These are phyloP conservation scores for Anarrhichthys ocellatus DNA, from an alignment of 2,113 vertebrate genomes.

Conservation along the genomic window DNA sequence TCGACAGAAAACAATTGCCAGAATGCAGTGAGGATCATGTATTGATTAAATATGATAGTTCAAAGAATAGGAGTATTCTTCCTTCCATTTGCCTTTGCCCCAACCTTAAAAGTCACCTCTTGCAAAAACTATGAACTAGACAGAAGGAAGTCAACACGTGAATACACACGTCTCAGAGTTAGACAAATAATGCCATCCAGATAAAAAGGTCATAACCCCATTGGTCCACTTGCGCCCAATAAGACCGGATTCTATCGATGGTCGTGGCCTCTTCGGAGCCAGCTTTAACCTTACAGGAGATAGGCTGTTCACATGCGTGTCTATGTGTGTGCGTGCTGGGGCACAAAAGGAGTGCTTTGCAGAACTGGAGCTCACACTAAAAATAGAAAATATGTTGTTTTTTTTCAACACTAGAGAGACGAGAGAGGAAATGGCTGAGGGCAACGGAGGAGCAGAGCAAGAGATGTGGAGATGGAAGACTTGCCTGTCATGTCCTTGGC, in stretches of 20 bases:
- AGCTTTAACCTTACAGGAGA: conserved; percentile 66
- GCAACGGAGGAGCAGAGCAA: conserved; percentile 54
- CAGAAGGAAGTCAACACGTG: not conserved
- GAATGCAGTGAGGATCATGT: not conserved
- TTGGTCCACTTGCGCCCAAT: conserved; percentile 49
- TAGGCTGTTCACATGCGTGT: not conserved
- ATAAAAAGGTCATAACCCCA: conserved; percentile 57
- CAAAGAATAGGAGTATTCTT: not conserved
- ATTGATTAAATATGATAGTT: not conserved
- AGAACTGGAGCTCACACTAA: conserved; percentile 65
- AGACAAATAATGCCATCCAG: conserved; percentile 9
- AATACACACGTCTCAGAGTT: not conserved
- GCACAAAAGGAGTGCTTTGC: conserved; percentile 20
- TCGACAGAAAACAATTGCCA: conserved; percentile 6
- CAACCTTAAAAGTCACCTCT: not conserved
- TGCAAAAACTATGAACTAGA: not conserved
- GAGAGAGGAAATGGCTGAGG: conserved; percentile 61
- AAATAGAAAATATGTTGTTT: conserved; percentile 56
- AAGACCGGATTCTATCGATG: conserved; percentile 43
- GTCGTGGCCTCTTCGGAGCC: conserved; percentile 33
- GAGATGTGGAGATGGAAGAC: conserved; percentile 59
- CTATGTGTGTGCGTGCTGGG: not conserved
- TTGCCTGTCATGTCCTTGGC: conserved; percentile 74
- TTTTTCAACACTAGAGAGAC: conserved; percentile 48
- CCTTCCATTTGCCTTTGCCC: not conserved